Base-by-base conservation (phyloP, 1,140 invertebrate genomes). In the Zaprionus gabonicus region DNA sequence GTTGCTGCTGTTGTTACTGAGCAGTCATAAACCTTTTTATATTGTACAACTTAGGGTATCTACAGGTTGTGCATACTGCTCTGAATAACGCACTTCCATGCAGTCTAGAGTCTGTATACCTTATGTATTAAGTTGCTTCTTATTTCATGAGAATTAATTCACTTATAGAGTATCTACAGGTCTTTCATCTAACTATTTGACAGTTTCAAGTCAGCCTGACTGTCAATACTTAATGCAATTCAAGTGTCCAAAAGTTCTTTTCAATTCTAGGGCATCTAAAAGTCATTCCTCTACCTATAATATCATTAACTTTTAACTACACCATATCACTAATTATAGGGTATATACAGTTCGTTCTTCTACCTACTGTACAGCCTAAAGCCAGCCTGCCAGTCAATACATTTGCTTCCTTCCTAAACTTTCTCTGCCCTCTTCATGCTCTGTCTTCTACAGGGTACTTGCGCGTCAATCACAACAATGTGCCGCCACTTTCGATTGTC, bases 401-500 rank as follows among this genome's bases (percentile, higher is more conserved):
- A 17, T 49, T 49, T 41, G 13, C 38, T 41, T 41, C 13, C 38
- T 41, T 41, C 9, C 46, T 36, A 3, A 23, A 12, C 31, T 10
- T 10, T 34, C 31, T 3, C 31, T 17, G 9, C 20, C 6, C 6
- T 36, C 13, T 41, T 31, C 36, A 13, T 28, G 15, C 4, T n/a
- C 49, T 55, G 53, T 2, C 5, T n/a, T 20, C 31, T 64, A 51
- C 27, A 28, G 36, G 51, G 63, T 44, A 56, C 55, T 27, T 10
- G 15, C 31, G 0, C 9, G 51, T 56, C 25, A n/a, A 31, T 10
- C 51, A 41, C 6, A 53, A 36, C 59, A 70, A 10, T 20, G n/a
- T 3, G 20, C 20, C 64, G 28, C 63, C 55, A 46, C 25, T 51
- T 63, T n/a, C n/a, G 28, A 46, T 66, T 68, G 36, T 53, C 41